Evolutionary conservation across 1,140 invertebrate genomes (phyloP).

Genomic region (Pogonognathellus flavescens): DNA sequence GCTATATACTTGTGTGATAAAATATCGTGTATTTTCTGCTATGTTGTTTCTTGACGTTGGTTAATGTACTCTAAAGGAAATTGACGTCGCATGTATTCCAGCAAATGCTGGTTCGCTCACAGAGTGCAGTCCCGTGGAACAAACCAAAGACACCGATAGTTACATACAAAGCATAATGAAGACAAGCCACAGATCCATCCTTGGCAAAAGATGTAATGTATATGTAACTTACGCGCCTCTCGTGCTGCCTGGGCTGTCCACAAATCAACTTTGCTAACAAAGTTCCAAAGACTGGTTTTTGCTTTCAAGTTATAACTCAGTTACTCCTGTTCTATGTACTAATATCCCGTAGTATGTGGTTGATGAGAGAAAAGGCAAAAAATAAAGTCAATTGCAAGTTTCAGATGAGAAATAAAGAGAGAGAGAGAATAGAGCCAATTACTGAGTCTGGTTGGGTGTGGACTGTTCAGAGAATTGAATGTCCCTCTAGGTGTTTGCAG

Average conservation of each 20-base stretch:
- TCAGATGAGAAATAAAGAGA: conserved; percentile 25
- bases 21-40: background rate
- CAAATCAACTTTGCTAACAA: conserved; percentile 45
- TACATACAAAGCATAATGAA: background rate
- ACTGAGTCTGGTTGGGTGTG: background rate
- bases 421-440: conserved; percentile 6
- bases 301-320: background rate
- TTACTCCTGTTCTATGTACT: too few species aligned
- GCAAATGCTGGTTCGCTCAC: background rate
- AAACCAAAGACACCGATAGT: background rate
- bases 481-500: conserved; percentile 25
- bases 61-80: conserved; percentile 24
- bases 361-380: background rate
- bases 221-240: conserved; percentile 6
- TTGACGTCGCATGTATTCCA: background rate
- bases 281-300: background rate
- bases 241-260: background rate
- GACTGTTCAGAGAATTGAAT: conserved; percentile 14
- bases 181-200: background rate
- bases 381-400: conserved; percentile 31
- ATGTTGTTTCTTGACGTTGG: conserved; percentile 20
- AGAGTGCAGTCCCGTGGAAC: background rate
- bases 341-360: too few species aligned
- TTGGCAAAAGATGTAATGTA: background rate
- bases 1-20: background rate